Evolutionary conservation across 2,888 invertebrate species (phyloP), one percentile per base, ranked within the genome.

Genomic region (Sclerodermus sp.): DNA sequence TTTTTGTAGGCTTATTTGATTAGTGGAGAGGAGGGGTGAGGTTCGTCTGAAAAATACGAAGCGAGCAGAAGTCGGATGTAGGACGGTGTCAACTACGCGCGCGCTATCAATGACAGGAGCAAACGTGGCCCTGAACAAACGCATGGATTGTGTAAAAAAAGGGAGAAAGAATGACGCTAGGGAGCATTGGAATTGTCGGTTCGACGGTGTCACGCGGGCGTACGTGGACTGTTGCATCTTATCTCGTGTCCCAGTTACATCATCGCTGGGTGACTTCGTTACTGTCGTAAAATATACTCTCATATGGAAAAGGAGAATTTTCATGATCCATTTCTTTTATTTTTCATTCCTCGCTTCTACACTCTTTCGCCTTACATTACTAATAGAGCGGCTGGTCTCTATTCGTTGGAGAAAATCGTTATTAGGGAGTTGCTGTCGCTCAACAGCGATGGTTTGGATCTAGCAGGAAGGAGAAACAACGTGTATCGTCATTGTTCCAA

Each of bases 221-320:
- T 63, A n/a, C n/a, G 52, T 57, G 51, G 55, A 51, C 49, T 53
- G 62, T 59, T 57, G 65, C 55, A 62, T 53, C 65, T 63, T 63
- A 63, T 63, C 63, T 63, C 55, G 59, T 62, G 57, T 55, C 61
- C 60, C 51, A 64, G 62, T 66, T 67, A 61, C 64, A 66, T 64
- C 68, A 64, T 47, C 49, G 37, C 9, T 39, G 31, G 34, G 36
- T 34, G 34, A 4, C 34, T 23, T 23, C 23, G 23, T 23, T 23
- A 8, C 23, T 23, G 23, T 23, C 23, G 23, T 23, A 23, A 23
- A 23, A 34, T 34, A n/a, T 34, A n/a, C 34, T 13, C n/a, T 34
- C 6, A 13, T n/a, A 12, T 34, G 34, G 34, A 12, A 13, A 10
- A 10, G 30, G 30, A 13, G 34, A 13, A 13, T 3, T 12, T 13